Conservation (phyloP, 2,113 vertebrate genomes). For the Electrona antarctica region DNA sequence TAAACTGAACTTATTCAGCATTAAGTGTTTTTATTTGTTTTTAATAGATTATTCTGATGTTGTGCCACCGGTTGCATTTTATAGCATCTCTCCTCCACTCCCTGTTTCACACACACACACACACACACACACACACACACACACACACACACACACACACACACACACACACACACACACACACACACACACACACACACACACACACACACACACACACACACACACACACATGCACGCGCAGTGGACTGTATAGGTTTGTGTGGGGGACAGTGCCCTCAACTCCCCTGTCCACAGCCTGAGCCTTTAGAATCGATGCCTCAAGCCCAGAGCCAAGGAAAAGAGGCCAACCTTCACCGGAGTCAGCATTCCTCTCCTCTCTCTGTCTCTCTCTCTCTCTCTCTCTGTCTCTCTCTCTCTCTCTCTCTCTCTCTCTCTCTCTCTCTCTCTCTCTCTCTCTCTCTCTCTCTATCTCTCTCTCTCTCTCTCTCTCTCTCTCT, state of each 20-base stretch:
- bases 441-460: constrained; percentile 2
- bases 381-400: constrained; percentile 15
- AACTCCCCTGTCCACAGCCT: not conserved
- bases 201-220: not conserved
- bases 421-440: constrained; percentile 2
- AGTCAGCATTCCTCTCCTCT: constrained; percentile 61
- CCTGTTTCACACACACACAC: not conserved
- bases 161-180: not conserved
- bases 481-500: constrained; percentile 10
- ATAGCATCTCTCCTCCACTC: not conserved
- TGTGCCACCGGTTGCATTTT: too few relatives aligned
- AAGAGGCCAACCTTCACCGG: constrained; percentile 45
- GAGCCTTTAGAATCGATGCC: constrained; percentile 62
- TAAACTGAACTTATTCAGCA: too few relatives aligned
- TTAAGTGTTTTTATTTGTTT: too few relatives aligned
- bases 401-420: constrained; percentile 4
- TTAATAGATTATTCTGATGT: too few relatives aligned
- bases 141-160: constrained; percentile 3
- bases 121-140: not conserved
- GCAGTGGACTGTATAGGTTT: too few relatives aligned
- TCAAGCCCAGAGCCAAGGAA: constrained; percentile 48
- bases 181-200: not conserved
- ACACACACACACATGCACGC: too few relatives aligned
- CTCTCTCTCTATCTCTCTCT: constrained; percentile 2
- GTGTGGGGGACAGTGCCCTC: not conserved